These are phyloP conservation scores for Trichomycterus rosablanca DNA, from an alignment of 2,113 vertebrate species.

Conservation along the genomic window DNA sequence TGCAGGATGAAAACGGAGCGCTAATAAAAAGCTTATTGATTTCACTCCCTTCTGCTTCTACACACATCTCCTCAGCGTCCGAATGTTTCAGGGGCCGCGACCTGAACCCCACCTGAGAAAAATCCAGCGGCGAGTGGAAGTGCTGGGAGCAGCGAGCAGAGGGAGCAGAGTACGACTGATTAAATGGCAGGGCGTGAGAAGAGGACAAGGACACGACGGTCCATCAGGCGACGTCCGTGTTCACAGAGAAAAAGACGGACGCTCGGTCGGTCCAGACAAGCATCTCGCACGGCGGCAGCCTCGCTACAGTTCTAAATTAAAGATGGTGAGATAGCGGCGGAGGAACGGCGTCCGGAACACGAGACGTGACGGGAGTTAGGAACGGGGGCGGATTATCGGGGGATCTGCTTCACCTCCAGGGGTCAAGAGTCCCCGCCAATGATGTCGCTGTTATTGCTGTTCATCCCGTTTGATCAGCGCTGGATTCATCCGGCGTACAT, in stretches of 20 bases:
- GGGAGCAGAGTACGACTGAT: constrained; percentile 25
- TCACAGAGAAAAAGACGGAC: constrained; percentile 56
- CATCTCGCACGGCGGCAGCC: constrained; percentile 54
- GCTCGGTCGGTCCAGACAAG: constrained; percentile 57
- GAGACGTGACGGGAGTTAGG: constrained; percentile 47
- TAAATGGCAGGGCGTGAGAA: constrained; percentile 23
- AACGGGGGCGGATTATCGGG: constrained; percentile 45
- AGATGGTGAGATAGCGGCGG: constrained; percentile 62
- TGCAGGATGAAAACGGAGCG: constrained; percentile 68
- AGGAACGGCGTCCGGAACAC: constrained; percentile 48
- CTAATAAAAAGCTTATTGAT: constrained; percentile 74
- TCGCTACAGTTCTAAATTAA: constrained; percentile 71
- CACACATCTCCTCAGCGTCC: constrained; percentile 60
- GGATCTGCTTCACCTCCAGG: constrained; percentile 29
- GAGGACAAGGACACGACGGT: constrained; percentile 30
- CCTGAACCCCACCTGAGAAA: constrained; percentile 48
- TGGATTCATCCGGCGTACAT: too few species aligned
- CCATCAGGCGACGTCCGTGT: constrained; percentile 44
- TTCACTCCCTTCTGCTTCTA: constrained; percentile 60
- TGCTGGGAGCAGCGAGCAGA: constrained; percentile 36
- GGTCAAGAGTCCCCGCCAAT: constrained; percentile 36
- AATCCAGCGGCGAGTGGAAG: constrained; percentile 30
- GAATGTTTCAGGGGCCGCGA: too few species aligned
- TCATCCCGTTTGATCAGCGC: too few species aligned
- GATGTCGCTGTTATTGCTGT: constrained; percentile 27